These are phyloP conservation scores for Alectura lathami DNA, from an alignment of 2,113 vertebrate genomes.

Conservation along the genomic window DNA sequence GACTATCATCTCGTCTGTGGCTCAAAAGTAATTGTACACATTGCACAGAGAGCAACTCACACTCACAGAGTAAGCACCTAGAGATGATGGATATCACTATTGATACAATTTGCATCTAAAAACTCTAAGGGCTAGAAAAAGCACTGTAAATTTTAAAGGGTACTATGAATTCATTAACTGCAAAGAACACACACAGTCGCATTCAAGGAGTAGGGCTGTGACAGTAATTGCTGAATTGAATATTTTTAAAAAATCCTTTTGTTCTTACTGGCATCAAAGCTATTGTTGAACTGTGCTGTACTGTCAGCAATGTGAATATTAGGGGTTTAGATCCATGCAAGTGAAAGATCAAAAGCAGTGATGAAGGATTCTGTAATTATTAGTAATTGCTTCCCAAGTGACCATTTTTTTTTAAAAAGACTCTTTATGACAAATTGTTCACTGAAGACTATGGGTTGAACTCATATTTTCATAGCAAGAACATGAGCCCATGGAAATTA, in stretches of 20 bases:
- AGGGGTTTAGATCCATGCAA: conserved; percentile 35
- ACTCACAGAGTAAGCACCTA: neutral
- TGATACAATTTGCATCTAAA: conserved; percentile 6
- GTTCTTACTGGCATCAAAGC: conserved; percentile 67
- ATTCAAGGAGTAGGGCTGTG: conserved; percentile 55
- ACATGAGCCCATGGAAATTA: conserved; percentile 26
- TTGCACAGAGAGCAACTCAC: neutral
- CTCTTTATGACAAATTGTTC: conserved; percentile 40
- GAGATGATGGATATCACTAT: neutral
- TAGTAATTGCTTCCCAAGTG: conserved; percentile 77
- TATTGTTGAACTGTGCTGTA: conserved; percentile 50
- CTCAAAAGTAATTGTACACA: conserved; percentile 57
- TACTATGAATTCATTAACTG: conserved; percentile 44
- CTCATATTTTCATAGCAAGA: conserved; percentile 62
- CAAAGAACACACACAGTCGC: conserved; percentile 54
- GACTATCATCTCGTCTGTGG: conserved; percentile 42
- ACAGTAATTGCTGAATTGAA: conserved; percentile 72
- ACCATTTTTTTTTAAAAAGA: conserved; percentile 69
- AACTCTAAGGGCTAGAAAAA: neutral
- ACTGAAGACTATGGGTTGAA: conserved; percentile 35
- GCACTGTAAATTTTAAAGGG: neutral
- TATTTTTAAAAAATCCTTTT: conserved; percentile 72
- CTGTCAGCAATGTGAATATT: conserved; percentile 56
- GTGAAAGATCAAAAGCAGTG: conserved; percentile 65
- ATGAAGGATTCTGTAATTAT: conserved; percentile 74